Base-by-base conservation (phyloP, 2,113 vertebrate species). In the Numida meleagris region DNA sequence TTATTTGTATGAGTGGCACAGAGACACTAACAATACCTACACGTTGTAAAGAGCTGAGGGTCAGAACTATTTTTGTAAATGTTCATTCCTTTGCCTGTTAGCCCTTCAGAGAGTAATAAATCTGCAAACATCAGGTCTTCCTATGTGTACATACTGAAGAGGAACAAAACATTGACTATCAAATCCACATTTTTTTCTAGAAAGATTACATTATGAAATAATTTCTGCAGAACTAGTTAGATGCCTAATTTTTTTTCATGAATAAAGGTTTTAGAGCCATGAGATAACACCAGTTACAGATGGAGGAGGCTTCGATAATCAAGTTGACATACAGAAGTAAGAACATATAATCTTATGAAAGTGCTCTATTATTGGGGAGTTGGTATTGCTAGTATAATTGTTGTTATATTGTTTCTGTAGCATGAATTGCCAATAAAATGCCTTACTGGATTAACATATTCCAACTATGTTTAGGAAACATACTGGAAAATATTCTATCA, bases 111-210 rank as follows among this genome's bases (percentile, higher is more conserved):
- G 8, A 78, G 33, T 16, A 50, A 2, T 2, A 2, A n/a, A 55
- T 31, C 51, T 31, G 43, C 2, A 59, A 66, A 6, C 53, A 12
- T 0, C 55, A 70, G 19, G 7, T 21, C 46, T 45, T 55, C 23
- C 34, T 88, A 25, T 5, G 13, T n/a, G 58, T 23, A 3, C 7
- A 68, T 16, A 36, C 0, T 10, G 31, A 38, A 53, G 2, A 34
- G 31, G 43, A 73, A 21, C 43, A 24, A 46, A 21, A 0, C 1
- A 4, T 2, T 21, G 24, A 31, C n/a, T 63, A 40, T 19, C 61
- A 40, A 40, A 63, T 0, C 9, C 40, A 31, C 4, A 40, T n/a
- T 10, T 19, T 25, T 65, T 36, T 14, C 74, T 71, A 24, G 62
- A 58, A 58, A 74, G 3, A 20, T 10, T 17, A 17, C 25, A 10